Conservation (phyloP, 2,797 vertebrate genomes). For the Varecia variegata region DNA sequence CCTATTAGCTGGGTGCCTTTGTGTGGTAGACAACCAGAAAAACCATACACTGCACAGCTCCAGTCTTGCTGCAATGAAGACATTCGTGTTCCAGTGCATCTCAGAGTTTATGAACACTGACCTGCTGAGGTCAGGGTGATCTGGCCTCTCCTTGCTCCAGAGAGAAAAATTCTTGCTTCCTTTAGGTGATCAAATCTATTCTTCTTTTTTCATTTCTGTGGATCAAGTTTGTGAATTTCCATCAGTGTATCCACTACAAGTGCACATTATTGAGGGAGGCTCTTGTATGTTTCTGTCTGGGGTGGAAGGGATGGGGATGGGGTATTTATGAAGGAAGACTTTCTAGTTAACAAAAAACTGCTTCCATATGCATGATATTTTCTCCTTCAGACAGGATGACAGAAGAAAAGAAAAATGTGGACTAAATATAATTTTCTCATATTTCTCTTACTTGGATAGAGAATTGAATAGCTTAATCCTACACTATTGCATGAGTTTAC, state of each 20-base stretch:
- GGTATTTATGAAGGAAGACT: background rate
- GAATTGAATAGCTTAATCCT: background rate
- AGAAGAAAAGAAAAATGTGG: constrained; percentile 31
- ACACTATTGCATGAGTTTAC: background rate
- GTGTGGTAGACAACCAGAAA: background rate
- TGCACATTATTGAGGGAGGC: background rate
- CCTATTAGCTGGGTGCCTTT: background rate
- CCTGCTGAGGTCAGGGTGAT: background rate
- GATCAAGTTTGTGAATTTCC: background rate
- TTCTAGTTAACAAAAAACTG: background rate
- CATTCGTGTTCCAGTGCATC: background rate
- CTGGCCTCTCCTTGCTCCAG: rapidly evolving
- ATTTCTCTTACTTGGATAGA: constrained; percentile 5
- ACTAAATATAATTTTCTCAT: background rate
- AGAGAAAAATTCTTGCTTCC: background rate
- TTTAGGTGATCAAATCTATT: background rate
- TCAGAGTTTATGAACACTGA: background rate
- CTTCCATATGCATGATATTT: background rate
- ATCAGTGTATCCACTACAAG: background rate
- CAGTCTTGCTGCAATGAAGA: background rate
- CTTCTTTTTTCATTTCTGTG: background rate
- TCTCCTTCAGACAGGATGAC: background rate
- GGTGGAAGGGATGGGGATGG: background rate
- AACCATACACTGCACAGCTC: background rate
- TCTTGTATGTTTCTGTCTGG: background rate